These are phyloP conservation scores for Gymnopithys bicolor DNA, from an alignment of 2,797 vertebrate species.

Conservation along the genomic window DNA sequence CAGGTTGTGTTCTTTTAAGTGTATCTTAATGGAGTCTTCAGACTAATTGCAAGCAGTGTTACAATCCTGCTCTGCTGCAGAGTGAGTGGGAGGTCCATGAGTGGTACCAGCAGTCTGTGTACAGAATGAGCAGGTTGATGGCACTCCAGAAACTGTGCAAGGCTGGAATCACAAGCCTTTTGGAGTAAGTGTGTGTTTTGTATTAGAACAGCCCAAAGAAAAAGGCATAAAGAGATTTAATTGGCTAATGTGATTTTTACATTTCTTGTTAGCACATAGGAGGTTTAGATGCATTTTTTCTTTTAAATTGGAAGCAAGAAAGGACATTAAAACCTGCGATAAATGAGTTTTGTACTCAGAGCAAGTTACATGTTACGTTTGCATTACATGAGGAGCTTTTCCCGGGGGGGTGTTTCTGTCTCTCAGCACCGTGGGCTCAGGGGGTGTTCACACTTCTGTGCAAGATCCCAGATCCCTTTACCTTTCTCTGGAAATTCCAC, in stretches of 20 bases:
- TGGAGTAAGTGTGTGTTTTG: neutral
- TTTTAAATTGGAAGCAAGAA: neutral
- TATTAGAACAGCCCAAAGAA: neutral
- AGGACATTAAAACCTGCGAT: neutral
- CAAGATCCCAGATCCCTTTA: neutral
- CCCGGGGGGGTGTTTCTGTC: neutral
- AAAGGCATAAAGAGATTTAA: neutral
- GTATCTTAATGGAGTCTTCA: neutral
- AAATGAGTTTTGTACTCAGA: neutral
- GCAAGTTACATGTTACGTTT: neutral
- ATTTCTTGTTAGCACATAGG: neutral
- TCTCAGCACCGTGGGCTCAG: neutral
- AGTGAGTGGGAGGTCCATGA: neutral
- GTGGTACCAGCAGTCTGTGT: neutral
- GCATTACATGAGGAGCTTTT: neutral
- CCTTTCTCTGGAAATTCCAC: neutral
- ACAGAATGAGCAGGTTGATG: neutral
- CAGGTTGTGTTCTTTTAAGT: neutral
- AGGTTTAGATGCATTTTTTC: neutral
- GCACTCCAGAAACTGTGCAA: neutral
- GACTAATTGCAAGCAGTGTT: neutral
- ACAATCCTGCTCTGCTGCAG: neutral
- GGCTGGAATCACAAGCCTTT: neutral
- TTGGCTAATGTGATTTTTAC: neutral
- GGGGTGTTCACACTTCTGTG: neutral